Percentiles rank a stretch among this genome's conserved stretches.
Evolutionary conservation across 2,113 vertebrate species (phyloP).

Genomic region (Aepyceros melampus): DNA sequence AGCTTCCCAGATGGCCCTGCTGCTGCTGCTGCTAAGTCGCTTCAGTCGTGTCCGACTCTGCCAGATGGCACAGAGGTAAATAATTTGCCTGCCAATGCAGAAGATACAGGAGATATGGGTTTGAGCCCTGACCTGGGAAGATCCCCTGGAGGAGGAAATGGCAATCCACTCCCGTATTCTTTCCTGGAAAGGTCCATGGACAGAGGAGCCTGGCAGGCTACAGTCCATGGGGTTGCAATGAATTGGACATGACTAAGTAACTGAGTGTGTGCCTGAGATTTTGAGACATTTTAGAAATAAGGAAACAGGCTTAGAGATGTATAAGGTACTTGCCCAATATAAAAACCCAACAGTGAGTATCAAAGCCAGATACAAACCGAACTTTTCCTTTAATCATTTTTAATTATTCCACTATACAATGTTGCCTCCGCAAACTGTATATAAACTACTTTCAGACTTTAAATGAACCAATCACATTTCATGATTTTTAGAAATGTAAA

Average conservation of each 20-base stretch:
- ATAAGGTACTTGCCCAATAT: neutral
- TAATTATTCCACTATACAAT: neutral
- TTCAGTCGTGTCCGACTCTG: too few species aligned
- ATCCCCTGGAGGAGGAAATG: neutral
- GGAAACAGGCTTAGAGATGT: neutral
- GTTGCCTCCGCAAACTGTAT: neutral
- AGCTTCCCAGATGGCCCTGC: neutral
- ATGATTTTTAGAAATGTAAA: neutral
- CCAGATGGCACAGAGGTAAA: neutral
- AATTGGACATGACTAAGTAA: neutral
- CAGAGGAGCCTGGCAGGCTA: neutral
- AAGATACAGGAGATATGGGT: neutral
- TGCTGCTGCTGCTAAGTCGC: too few species aligned
- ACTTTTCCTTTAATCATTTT: neutral
- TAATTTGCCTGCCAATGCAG: neutral
- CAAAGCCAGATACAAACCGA: neutral
- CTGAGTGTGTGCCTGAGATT: neutral
- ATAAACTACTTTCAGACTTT: neutral
- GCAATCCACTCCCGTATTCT: neutral
- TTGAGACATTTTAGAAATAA: neutral
- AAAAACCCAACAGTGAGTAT: neutral
- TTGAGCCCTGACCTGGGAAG: neutral
- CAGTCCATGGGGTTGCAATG: neutral
- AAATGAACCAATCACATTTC: neutral
- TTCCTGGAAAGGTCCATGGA: neutral